Base-by-base conservation (phyloP, 2,113 vertebrate genomes). In the Pterocles burchelli region DNA sequence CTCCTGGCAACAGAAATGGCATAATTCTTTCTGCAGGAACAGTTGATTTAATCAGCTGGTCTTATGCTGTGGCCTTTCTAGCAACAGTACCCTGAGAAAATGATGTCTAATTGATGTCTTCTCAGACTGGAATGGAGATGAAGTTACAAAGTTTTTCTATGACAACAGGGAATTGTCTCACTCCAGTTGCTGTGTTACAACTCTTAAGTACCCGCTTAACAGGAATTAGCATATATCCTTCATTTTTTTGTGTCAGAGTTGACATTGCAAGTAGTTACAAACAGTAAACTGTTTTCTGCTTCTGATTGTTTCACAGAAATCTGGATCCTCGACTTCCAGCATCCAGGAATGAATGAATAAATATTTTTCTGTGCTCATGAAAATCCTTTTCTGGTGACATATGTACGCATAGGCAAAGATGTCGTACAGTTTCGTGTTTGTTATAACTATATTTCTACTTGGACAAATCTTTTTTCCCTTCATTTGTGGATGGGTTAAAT, bases 381-480 rank as follows among this genome's bases (percentile, higher is more conserved):
- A 88, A 48, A 54, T 59, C n/a, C 19, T 36, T 43, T 84, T 80
- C 43, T 54, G 51, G 31, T 70, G 45, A 48, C 19, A 6, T 54
- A 43, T 11, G 13, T 52, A 41, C 1, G 0, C 83, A 5, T 58
- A 74, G 52, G 66, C 52, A 72, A 75, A 89, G 88, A 88, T 86
- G 24, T 83, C 68, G 78, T 94, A 78, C 28, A 55, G 65, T 92
- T 93, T 92, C 17, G 10, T 86, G 46, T 89, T 89, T 94, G 67
- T 90, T 89, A 33, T 70, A 92, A 58, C 78, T 79, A 1, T 57
- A 38, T 86, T 68, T 88, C 41, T 24, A 13, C 67, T 83, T 90
- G 86, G 80, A 57, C 68, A 97, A 86, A 87, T 92, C 65, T 25
- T 41, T 94, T 93, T 89, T 33, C n/a, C 45, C 7, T 67, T 95